Base-by-base conservation (phyloP, 2,113 vertebrate genomes). In the Epinephelus lanceolatus region DNA sequence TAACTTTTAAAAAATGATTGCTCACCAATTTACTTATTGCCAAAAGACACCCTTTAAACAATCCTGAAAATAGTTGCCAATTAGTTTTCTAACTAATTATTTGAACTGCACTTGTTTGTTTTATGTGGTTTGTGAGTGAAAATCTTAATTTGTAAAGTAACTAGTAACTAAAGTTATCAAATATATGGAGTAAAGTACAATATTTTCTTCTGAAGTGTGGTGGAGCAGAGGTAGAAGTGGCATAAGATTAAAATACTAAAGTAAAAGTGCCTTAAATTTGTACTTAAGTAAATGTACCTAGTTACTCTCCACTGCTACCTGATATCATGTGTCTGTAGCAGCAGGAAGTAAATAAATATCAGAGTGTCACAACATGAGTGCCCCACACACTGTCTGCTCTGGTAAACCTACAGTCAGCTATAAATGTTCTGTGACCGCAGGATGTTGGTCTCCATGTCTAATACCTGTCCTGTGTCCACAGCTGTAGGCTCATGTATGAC, bases 401-500 rank as follows among this genome's bases (percentile, higher is more conserved):
- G 51, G 0, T 81, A 25, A 73, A 70, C 23, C 45, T 37, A 61
- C 27, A 67, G 53, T 3, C 18, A 0, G 5, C 69, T 56, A 0
- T 23, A 49, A 57, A 37, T 53, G 47, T 75, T 33, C 1, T 70
- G 59, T 18, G 9, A 80, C 66, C 61, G 21, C 25, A 18, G 1
- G 56, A 5, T 51, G 59, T 59, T 27, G 5, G 14, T 86, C 69
- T 86, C 71, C 68, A 27, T 33, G 4, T 42, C 56, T 79, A 77
- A 76, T 77, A 72, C 49, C 60, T 49, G 81, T 0, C 60, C 63
- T 8, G 33, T 47, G 78, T 61, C 79, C 65, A 60, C 74, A 66
- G 75, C 78, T 86, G 78, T 68, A 78, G 30, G 59, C 14, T 73
- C 59, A 51, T 17, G 55, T 19, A 33, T 47, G 83, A 90, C 10